Evolutionary conservation across 2,797 vertebrate genomes (phyloP).

Genomic region (Linurgus olivaceus): DNA sequence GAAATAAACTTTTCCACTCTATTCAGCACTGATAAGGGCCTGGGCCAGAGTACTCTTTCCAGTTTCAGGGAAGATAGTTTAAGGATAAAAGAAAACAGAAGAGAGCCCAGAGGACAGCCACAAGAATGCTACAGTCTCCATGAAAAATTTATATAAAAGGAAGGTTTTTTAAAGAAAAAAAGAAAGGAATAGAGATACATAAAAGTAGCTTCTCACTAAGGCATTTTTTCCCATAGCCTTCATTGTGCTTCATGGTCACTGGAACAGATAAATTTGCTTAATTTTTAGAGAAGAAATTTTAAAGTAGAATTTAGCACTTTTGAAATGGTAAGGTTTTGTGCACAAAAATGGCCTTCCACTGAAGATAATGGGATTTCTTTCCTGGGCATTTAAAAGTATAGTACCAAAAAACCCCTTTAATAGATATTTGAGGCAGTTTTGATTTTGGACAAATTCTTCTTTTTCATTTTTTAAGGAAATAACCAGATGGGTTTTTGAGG

Average conservation of each 20-base stretch:
- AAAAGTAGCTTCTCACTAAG: neutral
- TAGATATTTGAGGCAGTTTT: neutral
- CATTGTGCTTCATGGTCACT: neutral
- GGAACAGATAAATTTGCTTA: neutral
- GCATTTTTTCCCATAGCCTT: neutral
- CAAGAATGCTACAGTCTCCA: neutral
- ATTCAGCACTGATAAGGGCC: neutral
- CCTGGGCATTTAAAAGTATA: neutral
- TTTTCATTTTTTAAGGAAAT: neutral
- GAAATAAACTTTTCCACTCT: neutral
- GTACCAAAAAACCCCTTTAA: neutral
- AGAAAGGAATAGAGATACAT: neutral
- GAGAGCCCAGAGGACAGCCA: neutral
- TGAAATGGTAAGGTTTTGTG: neutral
- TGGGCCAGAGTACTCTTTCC: neutral
- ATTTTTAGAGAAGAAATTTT: neutral
- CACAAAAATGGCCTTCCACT: neutral
- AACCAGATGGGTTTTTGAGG: neutral
- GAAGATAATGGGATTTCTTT: neutral
- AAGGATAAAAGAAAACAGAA: constrained; percentile 1
- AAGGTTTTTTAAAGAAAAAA: neutral
- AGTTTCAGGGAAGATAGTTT: constrained; percentile 1
- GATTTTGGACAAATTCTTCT: neutral
- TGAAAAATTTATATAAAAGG: neutral
- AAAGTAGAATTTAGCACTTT: neutral